Base-by-base conservation (phyloP, 64 coral and sea anemone genomes). In the Hydrozoanthus tunicans region DNA sequence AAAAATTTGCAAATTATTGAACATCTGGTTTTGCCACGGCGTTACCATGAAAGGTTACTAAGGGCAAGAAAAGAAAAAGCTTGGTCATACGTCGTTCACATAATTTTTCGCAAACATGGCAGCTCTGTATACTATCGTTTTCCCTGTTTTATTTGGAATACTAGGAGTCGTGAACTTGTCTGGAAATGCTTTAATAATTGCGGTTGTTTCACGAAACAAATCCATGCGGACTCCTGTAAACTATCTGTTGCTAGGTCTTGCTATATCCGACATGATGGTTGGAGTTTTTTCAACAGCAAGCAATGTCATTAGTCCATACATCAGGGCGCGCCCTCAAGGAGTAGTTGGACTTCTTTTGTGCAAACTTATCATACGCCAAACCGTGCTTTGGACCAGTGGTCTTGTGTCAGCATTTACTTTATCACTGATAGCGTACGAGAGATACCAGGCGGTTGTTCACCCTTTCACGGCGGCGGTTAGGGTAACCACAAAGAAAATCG, bases 381-480 rank as follows among this genome's bases (percentile, higher is more conserved):
- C 66, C 81, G 5, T 84, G 1, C 20, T 56, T 9, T 84, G 63
- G 43, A 55, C 69, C 20, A 54, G 81, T 51, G 81, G 81, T 53
- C 63, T 68, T 17, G 26, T 32, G n/a, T 69, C 81, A 10, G 63
- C 63, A 0, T 65, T 12, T 3, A 84, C 25, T 3, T 64, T 84
- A 15, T 32, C 27, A 56, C 59, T 82, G 7, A 15, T 82, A 11
- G 80, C 80, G 11, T 82, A 82, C 25, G 80, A 82, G 27, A 51
- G 80, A 52, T 82, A 64, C 14, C 80, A 82, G 26, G 80, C 59
- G 5, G 80, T 82, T 9, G 80, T 82, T 43, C 11, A 82, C 53
- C 80, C 80, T 13, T 65, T 64, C 27, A 82, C 59, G 32, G 80
- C 59, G 14, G 15, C 25, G 1, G 26, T 51, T 23, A 82, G 52